A percentile compares a stretch with the other conserved stretches of the same genome.
Conservation (phyloP, 1,140 invertebrate genomes). For the Lanistes nyassanus region DNA sequence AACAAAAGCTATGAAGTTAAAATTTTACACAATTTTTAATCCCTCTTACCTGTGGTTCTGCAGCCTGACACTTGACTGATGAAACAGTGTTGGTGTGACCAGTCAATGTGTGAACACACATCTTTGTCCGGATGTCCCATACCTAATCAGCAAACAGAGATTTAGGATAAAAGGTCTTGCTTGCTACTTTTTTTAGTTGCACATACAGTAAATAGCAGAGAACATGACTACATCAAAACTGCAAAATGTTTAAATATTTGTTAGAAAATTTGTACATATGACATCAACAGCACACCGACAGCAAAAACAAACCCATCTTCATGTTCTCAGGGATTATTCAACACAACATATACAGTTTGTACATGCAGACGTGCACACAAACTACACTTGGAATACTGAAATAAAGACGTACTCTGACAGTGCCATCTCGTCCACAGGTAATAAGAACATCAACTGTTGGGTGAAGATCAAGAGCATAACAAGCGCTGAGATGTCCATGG, state of each 20-base stretch:
- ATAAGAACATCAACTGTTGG: constrained; percentile 95
- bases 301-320: not conserved
- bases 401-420: constrained; percentile 80
- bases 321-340: no score
- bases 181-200: not conserved
- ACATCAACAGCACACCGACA: no score
- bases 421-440: constrained; percentile 93
- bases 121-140: constrained; percentile 99
- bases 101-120: constrained; percentile 95
- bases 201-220: not conserved
- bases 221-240: constrained; percentile 4
- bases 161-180: not conserved
- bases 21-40: not conserved
- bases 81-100: constrained; percentile 98
- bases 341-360: not conserved
- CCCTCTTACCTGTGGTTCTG: constrained; percentile 88
- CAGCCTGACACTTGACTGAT: constrained; percentile 89
- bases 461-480: constrained; percentile 93
- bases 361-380: no score
- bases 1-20: no score
- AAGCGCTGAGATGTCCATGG: constrained; percentile 97
- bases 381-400: constrained; percentile 1
- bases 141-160: constrained; percentile 56
- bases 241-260: not conserved
- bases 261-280: not conserved